Percentiles rank a stretch among this genome's conserved stretches.
These are phyloP conservation scores for Siniperca scherzeri DNA, from an alignment of 2,797 vertebrate species.

Conservation along the genomic window DNA sequence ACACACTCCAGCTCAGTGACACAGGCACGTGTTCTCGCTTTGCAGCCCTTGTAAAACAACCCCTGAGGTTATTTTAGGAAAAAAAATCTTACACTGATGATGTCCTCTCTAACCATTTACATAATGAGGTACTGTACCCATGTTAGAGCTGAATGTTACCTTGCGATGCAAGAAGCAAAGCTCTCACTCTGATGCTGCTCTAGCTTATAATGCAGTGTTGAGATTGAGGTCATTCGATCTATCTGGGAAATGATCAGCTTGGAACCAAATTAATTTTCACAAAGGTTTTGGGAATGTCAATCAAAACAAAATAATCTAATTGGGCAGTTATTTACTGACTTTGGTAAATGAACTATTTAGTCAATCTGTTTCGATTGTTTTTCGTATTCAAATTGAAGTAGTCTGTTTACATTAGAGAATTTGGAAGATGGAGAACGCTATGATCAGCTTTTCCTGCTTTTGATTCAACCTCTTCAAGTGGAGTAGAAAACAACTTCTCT, in stretches of 20 bases:
- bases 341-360: too few relatives aligned
- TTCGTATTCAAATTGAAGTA: neutral
- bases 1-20: slow-evolving; percentile 47
- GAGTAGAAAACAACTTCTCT: neutral
- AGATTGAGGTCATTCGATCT: slow-evolving; percentile 30
- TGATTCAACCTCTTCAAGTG: neutral
- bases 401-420: neutral
- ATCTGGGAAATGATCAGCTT: slow-evolving; percentile 37
- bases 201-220: slow-evolving; percentile 16
- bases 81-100: slow-evolving; percentile 45
- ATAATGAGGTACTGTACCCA: slow-evolving; percentile 53
- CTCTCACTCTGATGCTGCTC: slow-evolving; percentile 20
- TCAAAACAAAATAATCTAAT: slow-evolving; percentile 30
- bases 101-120: slow-evolving; percentile 47
- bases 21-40: slow-evolving; percentile 54
- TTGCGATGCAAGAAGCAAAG: neutral
- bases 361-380: neutral
- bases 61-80: slow-evolving; percentile 62
- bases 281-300: slow-evolving; percentile 29
- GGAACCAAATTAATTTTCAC: slow-evolving; percentile 46
- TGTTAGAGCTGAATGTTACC: slow-evolving; percentile 43
- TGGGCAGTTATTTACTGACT: too few relatives aligned
- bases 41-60: slow-evolving; percentile 71
- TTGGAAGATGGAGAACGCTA: neutral
- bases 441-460: neutral